These are phyloP conservation scores for Lordiphosa clarofinis DNA, from an alignment of 1,140 invertebrate genomes.

Conservation along the genomic window DNA sequence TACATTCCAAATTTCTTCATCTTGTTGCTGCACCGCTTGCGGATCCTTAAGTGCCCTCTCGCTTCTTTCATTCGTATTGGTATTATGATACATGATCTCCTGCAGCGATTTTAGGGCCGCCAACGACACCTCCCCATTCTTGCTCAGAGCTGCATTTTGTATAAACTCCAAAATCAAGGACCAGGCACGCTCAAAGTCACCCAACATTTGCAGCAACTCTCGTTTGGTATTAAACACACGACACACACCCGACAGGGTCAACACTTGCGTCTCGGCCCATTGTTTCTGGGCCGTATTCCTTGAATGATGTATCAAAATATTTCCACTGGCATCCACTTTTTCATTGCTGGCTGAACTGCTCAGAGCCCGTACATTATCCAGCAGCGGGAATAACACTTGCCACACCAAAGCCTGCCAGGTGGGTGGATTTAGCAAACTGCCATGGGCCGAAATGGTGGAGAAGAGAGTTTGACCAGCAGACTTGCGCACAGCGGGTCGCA, in stretches of 20 bases:
- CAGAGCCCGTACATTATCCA: constrained; percentile 94
- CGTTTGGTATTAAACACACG: constrained; percentile 94
- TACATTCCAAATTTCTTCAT: constrained; percentile 86
- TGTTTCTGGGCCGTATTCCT: constrained; percentile 99
- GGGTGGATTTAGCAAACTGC: constrained; percentile 89
- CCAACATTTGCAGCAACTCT: constrained; percentile 89
- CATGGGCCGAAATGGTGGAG: constrained; percentile 97
- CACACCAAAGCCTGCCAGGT: constrained; percentile 95
- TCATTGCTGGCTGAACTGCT: constrained; percentile 96
- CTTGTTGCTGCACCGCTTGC: constrained; percentile 74
- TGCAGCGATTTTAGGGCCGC: constrained; percentile 97
- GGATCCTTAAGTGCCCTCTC: constrained; percentile 60
- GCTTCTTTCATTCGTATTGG: constrained; percentile 38
- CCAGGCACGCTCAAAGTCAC: constrained; percentile 96
- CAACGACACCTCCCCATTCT: constrained; percentile 96
- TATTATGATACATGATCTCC: constrained; percentile 88
- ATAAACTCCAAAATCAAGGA: constrained; percentile 95
- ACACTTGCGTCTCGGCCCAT: constrained; percentile 97
- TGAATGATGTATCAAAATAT: constrained; percentile 98
- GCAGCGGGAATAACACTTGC: constrained; percentile 96
- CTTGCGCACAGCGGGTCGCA: constrained; percentile 96
- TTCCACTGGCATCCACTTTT: constrained; percentile 94
- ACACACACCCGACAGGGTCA: constrained; percentile 84
- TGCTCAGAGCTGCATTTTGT: constrained; percentile 93
- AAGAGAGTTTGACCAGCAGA: constrained; percentile 99